Conservation (phyloP, 2,797 vertebrate genomes). For the Emys orbicularis region DNA sequence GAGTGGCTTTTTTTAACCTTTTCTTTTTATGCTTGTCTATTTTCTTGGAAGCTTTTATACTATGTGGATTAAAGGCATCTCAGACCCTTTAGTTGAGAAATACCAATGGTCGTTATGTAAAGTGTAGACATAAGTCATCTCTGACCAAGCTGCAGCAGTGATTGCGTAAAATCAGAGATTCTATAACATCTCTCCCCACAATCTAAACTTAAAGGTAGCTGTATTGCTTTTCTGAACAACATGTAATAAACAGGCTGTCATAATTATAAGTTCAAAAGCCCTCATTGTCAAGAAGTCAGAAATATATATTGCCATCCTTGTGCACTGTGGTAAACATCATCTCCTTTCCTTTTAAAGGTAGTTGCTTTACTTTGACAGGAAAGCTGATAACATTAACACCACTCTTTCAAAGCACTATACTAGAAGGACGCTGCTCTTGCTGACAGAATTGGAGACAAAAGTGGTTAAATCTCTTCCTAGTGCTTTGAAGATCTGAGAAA, state of each 20-base stretch:
- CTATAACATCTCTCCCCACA: neutral
- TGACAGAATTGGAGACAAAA: neutral
- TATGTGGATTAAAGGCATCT: neutral
- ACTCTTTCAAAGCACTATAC: neutral
- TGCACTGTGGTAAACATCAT: conserved; percentile 16
- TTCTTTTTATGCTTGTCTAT: neutral
- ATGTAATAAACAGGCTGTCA: conserved; percentile 14
- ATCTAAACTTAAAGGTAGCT: neutral
- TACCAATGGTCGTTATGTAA: conserved; percentile 10
- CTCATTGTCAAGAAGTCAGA: neutral
- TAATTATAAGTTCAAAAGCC: neutral
- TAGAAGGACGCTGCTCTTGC: neutral
- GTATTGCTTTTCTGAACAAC: neutral
- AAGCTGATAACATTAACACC: neutral
- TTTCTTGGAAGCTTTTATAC: neutral
- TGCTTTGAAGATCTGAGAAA: neutral
- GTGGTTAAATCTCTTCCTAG: neutral
- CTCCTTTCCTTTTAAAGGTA: conserved; percentile 20
- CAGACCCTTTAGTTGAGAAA: neutral
- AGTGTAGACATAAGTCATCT: neutral
- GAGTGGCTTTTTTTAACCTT: neutral
- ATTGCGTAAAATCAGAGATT: neutral
- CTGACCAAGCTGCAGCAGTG: neutral
- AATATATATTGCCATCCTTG: neutral
- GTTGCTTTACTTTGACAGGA: neutral